Evolutionary conservation across 2,888 invertebrate species (phyloP).

Genomic region (Thalpophila matura): DNA sequence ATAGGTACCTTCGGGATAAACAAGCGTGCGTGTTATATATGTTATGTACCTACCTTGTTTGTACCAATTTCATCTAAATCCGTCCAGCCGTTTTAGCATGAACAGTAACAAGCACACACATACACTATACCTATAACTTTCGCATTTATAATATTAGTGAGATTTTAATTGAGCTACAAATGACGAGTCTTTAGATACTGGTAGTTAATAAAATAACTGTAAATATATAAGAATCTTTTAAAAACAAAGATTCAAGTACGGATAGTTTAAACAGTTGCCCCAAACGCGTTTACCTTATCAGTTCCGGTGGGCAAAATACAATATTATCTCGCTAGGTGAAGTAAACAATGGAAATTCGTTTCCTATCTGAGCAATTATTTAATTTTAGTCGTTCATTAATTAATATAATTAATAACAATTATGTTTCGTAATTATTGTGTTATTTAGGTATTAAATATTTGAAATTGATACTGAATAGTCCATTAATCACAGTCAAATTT

Average conservation of each 20-base stretch:
- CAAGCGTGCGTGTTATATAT: no score
- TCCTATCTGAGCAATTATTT: conserved; percentile 49
- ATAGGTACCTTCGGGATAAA: no score
- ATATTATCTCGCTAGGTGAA: conserved; percentile 28
- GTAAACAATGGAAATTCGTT: conserved; percentile 51
- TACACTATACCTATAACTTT: no score
- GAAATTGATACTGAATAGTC: conserved; percentile 14
- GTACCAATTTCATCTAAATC: no score
- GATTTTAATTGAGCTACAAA: not conserved
- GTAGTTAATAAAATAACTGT: not conserved
- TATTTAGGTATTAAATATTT: conserved; percentile 19
- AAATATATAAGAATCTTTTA: not conserved
- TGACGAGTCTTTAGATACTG: not conserved
- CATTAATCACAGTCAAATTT: conserved; percentile 36
- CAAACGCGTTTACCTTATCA: conserved; percentile 36
- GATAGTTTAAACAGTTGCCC: conserved; percentile 10
- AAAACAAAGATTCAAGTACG: conserved; percentile 27
- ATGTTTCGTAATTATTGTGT: conserved; percentile 5
- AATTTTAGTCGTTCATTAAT: conserved; percentile 42
- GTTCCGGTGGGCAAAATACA: conserved; percentile 43
- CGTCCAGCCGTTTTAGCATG: no score
- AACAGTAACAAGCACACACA: no score
- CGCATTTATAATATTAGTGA: no score
- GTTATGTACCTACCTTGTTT: no score
- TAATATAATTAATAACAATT: conserved; percentile 37